These are phyloP conservation scores for Hyalella azteca DNA, from an alignment of 2,888 invertebrate species.

Conservation along the genomic window DNA sequence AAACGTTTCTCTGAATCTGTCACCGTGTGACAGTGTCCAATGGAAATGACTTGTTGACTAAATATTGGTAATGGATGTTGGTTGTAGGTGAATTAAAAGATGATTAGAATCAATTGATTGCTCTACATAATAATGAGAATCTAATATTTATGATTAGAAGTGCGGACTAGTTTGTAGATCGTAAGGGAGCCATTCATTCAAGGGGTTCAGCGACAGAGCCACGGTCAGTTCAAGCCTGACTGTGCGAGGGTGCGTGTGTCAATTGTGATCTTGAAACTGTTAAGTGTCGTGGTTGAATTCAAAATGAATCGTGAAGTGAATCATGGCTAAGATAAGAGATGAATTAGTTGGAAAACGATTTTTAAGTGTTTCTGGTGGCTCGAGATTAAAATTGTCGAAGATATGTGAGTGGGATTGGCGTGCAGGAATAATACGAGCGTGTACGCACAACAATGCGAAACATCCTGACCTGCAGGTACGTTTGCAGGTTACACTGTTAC, in stretches of 20 bases:
- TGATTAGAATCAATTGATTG: no score
- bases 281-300: constrained; percentile 22
- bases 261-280: constrained; percentile 19
- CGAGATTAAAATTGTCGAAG: constrained; percentile 55
- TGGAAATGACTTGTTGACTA: no score
- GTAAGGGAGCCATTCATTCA: not conserved
- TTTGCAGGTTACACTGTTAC: not conserved
- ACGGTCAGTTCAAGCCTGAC: constrained; percentile 25
- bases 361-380: constrained; percentile 52
- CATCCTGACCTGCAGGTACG: constrained; percentile 57
- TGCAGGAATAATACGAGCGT: constrained; percentile 55
- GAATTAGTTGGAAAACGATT: constrained; percentile 58
- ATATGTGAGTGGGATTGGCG: constrained; percentile 58
- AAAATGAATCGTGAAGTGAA: constrained; percentile 56
- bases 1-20: constrained; percentile 18
- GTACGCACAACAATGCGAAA: constrained; percentile 54
- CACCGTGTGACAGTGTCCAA: no score
- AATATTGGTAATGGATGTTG: no score
- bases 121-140: not conserved
- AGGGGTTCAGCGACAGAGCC: not conserved
- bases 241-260: constrained; percentile 17
- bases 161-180: not conserved
- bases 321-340: constrained; percentile 58
- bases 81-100: no score
- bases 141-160: not conserved